Conservation (phyloP, 35 echinoderm and acorn worm genomes). For the Lytechinus variegatus region DNA sequence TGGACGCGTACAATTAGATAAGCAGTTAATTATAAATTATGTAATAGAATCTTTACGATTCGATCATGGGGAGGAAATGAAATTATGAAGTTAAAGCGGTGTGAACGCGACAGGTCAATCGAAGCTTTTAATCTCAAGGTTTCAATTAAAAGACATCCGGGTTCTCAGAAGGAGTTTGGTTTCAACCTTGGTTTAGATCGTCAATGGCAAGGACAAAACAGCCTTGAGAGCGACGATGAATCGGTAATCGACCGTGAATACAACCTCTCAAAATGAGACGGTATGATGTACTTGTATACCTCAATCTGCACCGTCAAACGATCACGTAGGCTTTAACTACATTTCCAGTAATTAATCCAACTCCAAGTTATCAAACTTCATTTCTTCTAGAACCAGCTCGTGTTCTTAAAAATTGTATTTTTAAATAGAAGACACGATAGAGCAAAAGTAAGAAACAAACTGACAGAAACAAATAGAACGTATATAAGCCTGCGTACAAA, state of each 20-base stretch:
- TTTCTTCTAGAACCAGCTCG: no score
- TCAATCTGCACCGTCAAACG: no score
- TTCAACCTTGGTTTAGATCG: not conserved
- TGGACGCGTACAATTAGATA: not conserved
- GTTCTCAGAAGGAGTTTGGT: not conserved
- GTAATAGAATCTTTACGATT: not conserved
- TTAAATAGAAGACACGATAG: no score
- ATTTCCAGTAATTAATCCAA: no score
- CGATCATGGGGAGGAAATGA: not conserved
- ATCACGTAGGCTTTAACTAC: no score
- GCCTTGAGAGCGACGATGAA: not conserved
- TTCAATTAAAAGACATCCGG: not conserved
- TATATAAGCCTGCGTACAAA: no score
- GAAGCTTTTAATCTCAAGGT: not conserved
- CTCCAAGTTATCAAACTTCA: no score
- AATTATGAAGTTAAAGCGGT: not conserved
- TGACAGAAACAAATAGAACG: no score
- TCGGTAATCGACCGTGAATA: not conserved
- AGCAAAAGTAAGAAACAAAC: no score
- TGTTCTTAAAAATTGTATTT: no score
- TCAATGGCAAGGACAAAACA: not conserved
- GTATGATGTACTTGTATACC: not conserved
- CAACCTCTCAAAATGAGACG: not conserved
- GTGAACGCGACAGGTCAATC: not conserved
- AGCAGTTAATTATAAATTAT: not conserved